These are phyloP conservation scores for Sander lucioperca DNA, from an alignment of 2,113 vertebrate species.

Conservation along the genomic window DNA sequence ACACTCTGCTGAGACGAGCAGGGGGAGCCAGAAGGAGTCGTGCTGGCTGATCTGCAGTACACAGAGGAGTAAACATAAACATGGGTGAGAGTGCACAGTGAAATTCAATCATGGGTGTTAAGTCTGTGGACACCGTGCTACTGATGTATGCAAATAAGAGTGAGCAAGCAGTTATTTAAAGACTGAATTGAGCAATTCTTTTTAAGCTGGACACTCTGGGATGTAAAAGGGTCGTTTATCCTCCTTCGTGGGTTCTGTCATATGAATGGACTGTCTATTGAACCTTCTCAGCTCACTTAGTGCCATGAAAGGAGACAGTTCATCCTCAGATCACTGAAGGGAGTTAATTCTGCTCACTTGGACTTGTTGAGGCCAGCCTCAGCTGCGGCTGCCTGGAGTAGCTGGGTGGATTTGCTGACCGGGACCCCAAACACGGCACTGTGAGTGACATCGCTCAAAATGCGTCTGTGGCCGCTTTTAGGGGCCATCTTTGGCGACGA, in stretches of 20 bases:
- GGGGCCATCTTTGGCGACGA: slow-evolving; percentile 95
- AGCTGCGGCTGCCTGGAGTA: slow-evolving; percentile 95
- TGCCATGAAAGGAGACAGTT: slow-evolving; percentile 68
- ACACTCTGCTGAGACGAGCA: slow-evolving; percentile 86
- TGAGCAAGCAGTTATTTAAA: slow-evolving; percentile 51
- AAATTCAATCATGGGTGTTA: slow-evolving; percentile 11
- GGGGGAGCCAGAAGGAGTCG: slow-evolving; percentile 93
- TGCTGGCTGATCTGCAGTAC: slow-evolving; percentile 92
- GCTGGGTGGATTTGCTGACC: slow-evolving; percentile 96
- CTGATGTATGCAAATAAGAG: slow-evolving; percentile 46
- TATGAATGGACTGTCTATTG: slow-evolving; percentile 70
- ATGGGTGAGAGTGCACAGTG: neutral
- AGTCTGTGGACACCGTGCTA: slow-evolving; percentile 14
- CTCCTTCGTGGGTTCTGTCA: slow-evolving; percentile 35
- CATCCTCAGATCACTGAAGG: slow-evolving; percentile 52
- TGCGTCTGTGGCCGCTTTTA: slow-evolving; percentile 93
- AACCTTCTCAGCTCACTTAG: slow-evolving; percentile 29
- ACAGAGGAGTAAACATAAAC: slow-evolving; percentile 36
- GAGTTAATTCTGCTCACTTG: slow-evolving; percentile 87
- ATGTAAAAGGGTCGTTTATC: slow-evolving; percentile 61
- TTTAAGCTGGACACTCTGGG: slow-evolving; percentile 22
- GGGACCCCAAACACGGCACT: slow-evolving; percentile 97
- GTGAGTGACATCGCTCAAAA: slow-evolving; percentile 97
- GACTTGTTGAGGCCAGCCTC: slow-evolving; percentile 98
- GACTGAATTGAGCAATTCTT: slow-evolving; percentile 52